Evolutionary conservation across 2,888 invertebrate genomes (phyloP).

Genomic region (Siphlonurus alternatus): DNA sequence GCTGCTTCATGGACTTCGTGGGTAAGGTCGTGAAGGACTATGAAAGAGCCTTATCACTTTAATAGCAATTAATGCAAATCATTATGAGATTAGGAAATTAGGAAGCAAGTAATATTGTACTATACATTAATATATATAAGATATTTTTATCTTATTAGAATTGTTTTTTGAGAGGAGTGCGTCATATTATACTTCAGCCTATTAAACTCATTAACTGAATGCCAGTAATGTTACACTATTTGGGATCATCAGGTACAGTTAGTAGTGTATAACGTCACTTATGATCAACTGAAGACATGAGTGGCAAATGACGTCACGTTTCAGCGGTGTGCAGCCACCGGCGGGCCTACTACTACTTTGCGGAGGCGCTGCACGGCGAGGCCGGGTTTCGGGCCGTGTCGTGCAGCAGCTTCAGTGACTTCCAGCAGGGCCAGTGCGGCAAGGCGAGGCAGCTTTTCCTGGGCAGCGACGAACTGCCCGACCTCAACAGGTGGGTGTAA

Average conservation of each 20-base stretch:
- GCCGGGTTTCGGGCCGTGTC: slow-evolving; percentile 17
- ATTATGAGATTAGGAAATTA: too few species aligned
- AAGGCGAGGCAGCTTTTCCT: slow-evolving; percentile 6
- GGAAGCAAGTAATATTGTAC: not conserved
- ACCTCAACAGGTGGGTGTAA: not conserved
- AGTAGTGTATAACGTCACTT: too few species aligned
- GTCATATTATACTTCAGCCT: too few species aligned
- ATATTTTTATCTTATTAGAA: too few species aligned
- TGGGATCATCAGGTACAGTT: too few species aligned
- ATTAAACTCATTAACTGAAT: too few species aligned
- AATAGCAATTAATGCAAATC: not conserved
- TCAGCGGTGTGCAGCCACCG: slow-evolving; percentile 21
- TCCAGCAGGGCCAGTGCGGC: slow-evolving; percentile 12
- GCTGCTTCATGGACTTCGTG: slow-evolving; percentile 36
- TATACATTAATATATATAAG: too few species aligned
- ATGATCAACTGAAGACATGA: too few species aligned
- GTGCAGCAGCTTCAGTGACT: slow-evolving; percentile 16
- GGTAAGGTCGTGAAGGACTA: slow-evolving; percentile 23
- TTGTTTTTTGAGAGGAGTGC: too few species aligned
- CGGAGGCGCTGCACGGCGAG: slow-evolving; percentile 17
- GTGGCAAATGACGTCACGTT: too few species aligned
- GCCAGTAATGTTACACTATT: too few species aligned
- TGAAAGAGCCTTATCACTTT: not conserved
- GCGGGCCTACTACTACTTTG: slow-evolving; percentile 21
- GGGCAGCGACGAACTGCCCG: slow-evolving; percentile 5